A percentile compares a stretch with the other conserved stretches of the same genome.
These are phyloP conservation scores for Marasmarcha lunaedactyla DNA, from an alignment of 2,888 invertebrate genomes.

Conservation along the genomic window DNA sequence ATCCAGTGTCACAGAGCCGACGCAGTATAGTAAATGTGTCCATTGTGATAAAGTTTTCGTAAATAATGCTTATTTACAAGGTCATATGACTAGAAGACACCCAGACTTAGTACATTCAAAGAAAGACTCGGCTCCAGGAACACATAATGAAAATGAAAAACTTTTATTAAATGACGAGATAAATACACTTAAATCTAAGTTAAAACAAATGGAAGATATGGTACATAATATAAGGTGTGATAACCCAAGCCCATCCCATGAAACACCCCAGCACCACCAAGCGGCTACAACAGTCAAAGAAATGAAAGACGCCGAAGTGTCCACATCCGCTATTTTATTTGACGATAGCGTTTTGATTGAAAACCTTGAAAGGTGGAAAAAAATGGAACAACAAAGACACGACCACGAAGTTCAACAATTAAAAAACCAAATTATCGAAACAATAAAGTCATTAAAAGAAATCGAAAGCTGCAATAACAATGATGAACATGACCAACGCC, in stretches of 20 bases:
- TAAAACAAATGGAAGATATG: conserved; percentile 52
- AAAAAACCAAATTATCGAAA: conserved; percentile 46
- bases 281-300: conserved; percentile 8
- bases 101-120: conserved; percentile 30
- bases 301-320: conserved; percentile 42
- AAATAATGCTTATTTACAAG: conserved; percentile 72
- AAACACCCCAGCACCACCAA: conserved; percentile 3
- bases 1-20: conserved; percentile 29
- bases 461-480: conserved; percentile 21
- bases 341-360: conserved; percentile 37
- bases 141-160: conserved; percentile 52
- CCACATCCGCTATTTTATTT: conserved; percentile 34
- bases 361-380: conserved; percentile 64
- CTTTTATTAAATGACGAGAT: conserved; percentile 67
- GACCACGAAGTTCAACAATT: conserved; percentile 59
- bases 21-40: conserved; percentile 69
- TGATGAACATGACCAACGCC: conserved; percentile 17
- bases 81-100: conserved; percentile 74
- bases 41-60: conserved; percentile 78
- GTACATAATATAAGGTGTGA: conserved; percentile 18
- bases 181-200: conserved; percentile 52
- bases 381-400: conserved; percentile 64
- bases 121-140: conserved; percentile 27
- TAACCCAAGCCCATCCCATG: no score
- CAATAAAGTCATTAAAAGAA: conserved; percentile 39